Evolutionary conservation across 2,797 vertebrate genomes (phyloP).

Genomic region (Sebastes variabilis): DNA sequence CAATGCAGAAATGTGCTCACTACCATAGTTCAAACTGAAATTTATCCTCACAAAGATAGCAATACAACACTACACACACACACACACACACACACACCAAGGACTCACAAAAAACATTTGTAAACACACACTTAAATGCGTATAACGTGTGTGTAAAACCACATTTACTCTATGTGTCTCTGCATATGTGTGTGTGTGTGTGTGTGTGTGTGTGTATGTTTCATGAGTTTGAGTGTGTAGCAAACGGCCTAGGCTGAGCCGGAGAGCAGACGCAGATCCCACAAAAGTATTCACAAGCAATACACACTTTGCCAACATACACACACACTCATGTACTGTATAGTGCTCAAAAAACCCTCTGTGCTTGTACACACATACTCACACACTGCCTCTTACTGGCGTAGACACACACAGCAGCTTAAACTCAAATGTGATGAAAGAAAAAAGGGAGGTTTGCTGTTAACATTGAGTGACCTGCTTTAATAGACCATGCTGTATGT

Average conservation of each 20-base stretch:
- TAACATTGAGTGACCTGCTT: slow-evolving; percentile 22
- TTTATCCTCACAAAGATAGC: background rate
- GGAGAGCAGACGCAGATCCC: background rate
- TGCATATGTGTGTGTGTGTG: background rate
- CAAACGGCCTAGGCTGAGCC: background rate
- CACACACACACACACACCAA: background rate
- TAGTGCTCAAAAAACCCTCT: background rate
- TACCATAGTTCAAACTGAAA: background rate
- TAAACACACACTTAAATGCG: background rate
- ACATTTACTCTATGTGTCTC: background rate
- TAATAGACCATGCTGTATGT: background rate
- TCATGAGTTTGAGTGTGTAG: background rate
- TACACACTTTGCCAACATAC: background rate
- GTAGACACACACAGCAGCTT: background rate
- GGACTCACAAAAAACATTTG: background rate
- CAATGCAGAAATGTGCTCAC: background rate
- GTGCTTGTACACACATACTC: background rate
- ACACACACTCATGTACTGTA: background rate
- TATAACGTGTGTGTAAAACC: background rate
- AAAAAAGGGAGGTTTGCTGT: slow-evolving; percentile 4
- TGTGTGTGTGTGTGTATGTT: background rate
- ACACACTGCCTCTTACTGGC: slow-evolving; percentile 1
- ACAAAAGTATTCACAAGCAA: background rate
- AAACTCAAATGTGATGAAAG: slow-evolving; percentile 39
- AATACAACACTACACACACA: background rate